Conservation (phyloP, 2,888 invertebrate species). For the Cephus sareptanus region DNA sequence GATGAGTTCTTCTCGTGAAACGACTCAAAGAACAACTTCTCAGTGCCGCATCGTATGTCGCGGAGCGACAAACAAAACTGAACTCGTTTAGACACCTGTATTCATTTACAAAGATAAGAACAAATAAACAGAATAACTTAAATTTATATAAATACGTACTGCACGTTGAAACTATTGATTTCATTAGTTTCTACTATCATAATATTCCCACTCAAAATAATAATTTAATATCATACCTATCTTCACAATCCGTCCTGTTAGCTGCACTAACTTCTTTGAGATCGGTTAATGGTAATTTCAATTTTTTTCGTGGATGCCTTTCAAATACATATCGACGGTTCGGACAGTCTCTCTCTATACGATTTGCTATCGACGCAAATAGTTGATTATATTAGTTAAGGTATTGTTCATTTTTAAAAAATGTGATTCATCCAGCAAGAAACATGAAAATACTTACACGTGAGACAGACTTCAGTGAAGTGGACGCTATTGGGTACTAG, state of each 20-base stretch:
- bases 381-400: background rate
- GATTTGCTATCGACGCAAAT: slow-evolving; percentile 72
- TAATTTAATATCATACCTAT: slow-evolving; percentile 68
- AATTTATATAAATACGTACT: background rate
- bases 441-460: slow-evolving; percentile 74
- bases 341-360: slow-evolving; percentile 89
- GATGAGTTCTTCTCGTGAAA: slow-evolving; percentile 87
- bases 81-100: slow-evolving; percentile 84
- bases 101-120: background rate
- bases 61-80: slow-evolving; percentile 89
- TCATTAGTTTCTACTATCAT: background rate
- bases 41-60: slow-evolving; percentile 82
- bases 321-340: slow-evolving; percentile 90
- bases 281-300: slow-evolving; percentile 83
- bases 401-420: background rate
- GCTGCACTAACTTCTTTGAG: slow-evolving; percentile 87
- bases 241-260: slow-evolving; percentile 90
- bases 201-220: background rate
- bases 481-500: slow-evolving; percentile 90
- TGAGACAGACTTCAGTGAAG: slow-evolving; percentile 89
- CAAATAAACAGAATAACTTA: background rate
- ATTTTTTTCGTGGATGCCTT: slow-evolving; percentile 84
- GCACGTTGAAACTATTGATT: background rate
- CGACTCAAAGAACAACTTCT: slow-evolving; percentile 84
- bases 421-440: background rate